Percentiles rank a stretch among this genome's conserved stretches.
phyloP scores from a whole-genome alignment of 1,140 invertebrate genomes.

The Parapsyche elsis region DNA sequence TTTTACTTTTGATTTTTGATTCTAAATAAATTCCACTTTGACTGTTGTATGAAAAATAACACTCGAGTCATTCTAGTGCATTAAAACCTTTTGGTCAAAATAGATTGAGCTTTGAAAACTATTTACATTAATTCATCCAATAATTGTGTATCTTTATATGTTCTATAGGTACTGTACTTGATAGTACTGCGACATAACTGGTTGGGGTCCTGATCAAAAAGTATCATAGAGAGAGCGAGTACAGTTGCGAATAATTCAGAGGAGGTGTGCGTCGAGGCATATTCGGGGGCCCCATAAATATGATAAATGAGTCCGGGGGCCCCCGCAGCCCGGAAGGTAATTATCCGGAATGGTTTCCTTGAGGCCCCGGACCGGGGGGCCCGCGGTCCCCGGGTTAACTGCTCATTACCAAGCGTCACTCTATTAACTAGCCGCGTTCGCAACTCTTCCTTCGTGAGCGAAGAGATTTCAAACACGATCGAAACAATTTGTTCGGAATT shows the following conservation, averaged over 20 bases:
- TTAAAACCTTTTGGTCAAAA: no score
- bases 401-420: conserved; percentile 16
- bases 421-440: background rate
- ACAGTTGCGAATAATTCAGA: background rate
- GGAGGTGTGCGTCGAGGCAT: conserved; percentile 8
- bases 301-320: conserved; percentile 28
- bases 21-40: no score
- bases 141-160: no score
- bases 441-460: background rate
- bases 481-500: background rate
- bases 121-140: no score
- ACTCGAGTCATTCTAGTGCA: no score
- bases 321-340: conserved; percentile 24
- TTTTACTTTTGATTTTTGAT: no score
- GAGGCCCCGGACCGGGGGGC: conserved; percentile 4
- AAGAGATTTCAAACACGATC: background rate
- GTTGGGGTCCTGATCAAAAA: no score
- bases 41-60: no score
- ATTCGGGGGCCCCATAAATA: conserved; percentile 29
- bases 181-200: no score
- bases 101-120: no score
- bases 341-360: conserved; percentile 28
- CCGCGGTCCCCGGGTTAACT: background rate
- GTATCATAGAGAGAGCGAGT: no score
- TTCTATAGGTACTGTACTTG: no score